Base-by-base conservation (phyloP, 2,797 vertebrate genomes). In the Rhabdophis nuchalis region DNA sequence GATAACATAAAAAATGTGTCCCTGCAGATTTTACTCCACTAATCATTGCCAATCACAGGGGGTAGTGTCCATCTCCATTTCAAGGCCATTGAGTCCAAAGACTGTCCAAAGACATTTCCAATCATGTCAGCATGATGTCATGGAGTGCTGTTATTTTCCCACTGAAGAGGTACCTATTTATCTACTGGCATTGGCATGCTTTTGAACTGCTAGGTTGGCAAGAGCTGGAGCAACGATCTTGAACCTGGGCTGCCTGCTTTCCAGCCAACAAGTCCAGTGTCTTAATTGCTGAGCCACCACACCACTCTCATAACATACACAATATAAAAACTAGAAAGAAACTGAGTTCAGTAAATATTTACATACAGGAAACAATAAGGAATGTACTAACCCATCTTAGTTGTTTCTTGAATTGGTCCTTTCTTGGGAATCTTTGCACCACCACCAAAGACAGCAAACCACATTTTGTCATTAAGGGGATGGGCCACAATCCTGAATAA, bases 381-480 rank as follows among this genome's bases (percentile, higher is more conserved):
- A 54, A 68, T 23, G 54, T 92, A 97, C 98, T 96, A 93, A 99
- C 99, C 98, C 95, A 97, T 94, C 68, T 97, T 97, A 89, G 97
- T 93, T 96, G 97, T 97, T 52, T 95, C 92, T 1, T 97, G 97
- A 88, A 96, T 97, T 85, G 97, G 96, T 95, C 97, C 98, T 93
- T 97, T 97, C 64, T 95, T 91, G 53, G 98, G 97, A 0, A 94
- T 96, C 64, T 97, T 97, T 13, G 98, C 98, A 50, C 99, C 99
- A 93, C 99, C 99, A 91, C 99, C 99, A 91, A 99, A 99, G 91
- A 99, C 90, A 1, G 98, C 98, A 96, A 98, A 98, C 99, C 99
- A 99, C 95, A 99, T 98, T 96, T 98, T 98, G 96, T 97, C 97
- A 96, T 98, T 98, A 94, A 99, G 98, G 16, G 99, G 98, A 96